Percentiles rank a stretch among this genome's conserved stretches.
phyloP scores from a whole-genome alignment of 2,113 vertebrate species.

The Manacus vitellinus region DNA sequence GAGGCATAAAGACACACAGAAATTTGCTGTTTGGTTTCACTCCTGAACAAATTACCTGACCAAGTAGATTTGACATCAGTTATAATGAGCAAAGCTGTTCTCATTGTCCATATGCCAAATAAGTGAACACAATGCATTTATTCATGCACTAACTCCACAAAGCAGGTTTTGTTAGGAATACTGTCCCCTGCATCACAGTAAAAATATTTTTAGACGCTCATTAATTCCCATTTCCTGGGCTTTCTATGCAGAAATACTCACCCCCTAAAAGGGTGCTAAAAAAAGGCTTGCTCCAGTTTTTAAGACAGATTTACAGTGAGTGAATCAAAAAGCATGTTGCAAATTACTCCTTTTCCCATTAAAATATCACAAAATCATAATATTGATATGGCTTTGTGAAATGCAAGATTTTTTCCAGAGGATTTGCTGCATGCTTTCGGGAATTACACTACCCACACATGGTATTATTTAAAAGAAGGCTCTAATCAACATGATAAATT shows the following conservation, averaged over 20 bases:
- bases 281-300: background rate
- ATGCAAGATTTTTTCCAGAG: background rate
- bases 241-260: background rate
- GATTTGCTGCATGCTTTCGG: background rate
- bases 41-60: constrained; percentile 13
- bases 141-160: background rate
- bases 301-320: background rate
- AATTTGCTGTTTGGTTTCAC: constrained; percentile 11
- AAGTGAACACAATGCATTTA: background rate
- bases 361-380: background rate
- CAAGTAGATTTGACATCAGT: background rate
- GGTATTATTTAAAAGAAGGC: background rate
- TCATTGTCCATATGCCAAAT: background rate
- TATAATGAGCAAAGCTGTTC: constrained; percentile 6
- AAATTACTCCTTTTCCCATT: background rate
- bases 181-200: background rate
- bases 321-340: background rate
- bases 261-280: background rate
- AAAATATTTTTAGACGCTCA: constrained; percentile 27
- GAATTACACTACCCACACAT: background rate
- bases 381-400: background rate
- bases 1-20: background rate
- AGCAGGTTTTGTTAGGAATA: background rate
- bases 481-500: background rate
- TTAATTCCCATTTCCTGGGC: background rate